A percentile compares a stretch with the other conserved stretches of the same genome.
Evolutionary conservation across 2,888 invertebrate genomes (phyloP).

Genomic region (Escarpia spicata): DNA sequence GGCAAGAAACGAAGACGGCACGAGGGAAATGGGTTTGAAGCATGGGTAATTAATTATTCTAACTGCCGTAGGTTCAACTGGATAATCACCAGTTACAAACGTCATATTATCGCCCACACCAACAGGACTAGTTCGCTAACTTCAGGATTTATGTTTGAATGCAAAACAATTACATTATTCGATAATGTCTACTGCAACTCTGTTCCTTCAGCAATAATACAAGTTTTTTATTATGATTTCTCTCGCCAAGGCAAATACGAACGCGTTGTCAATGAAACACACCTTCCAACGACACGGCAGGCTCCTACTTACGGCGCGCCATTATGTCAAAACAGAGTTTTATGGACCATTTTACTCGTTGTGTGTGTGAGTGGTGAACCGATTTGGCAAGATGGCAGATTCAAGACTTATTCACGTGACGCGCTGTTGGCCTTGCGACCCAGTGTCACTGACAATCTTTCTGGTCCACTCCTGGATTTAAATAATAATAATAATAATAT

Average conservation of each 20-base stretch:
- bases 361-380: too few relatives aligned
- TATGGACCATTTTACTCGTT: too few relatives aligned
- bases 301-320: background rate
- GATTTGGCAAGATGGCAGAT: too few relatives aligned
- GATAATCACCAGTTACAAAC: background rate
- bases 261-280: background rate
- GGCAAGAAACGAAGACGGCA: constrained; percentile 21
- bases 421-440: too few relatives aligned
- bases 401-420: too few relatives aligned
- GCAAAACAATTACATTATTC: background rate
- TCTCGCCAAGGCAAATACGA: background rate
- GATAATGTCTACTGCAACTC: background rate
- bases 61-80: background rate
- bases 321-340: background rate
- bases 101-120: background rate
- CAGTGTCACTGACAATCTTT: too few relatives aligned
- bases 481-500: too few relatives aligned
- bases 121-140: background rate
- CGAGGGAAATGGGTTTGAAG: constrained; percentile 28
- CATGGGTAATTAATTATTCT: constrained; percentile 29
- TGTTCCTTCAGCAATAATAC: background rate
- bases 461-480: too few relatives aligned
- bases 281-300: background rate
- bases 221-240: background rate
- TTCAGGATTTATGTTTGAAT: background rate